phyloP scores from a whole-genome alignment of 2,797 vertebrate genomes.

The Benthosema pterotum region DNA sequence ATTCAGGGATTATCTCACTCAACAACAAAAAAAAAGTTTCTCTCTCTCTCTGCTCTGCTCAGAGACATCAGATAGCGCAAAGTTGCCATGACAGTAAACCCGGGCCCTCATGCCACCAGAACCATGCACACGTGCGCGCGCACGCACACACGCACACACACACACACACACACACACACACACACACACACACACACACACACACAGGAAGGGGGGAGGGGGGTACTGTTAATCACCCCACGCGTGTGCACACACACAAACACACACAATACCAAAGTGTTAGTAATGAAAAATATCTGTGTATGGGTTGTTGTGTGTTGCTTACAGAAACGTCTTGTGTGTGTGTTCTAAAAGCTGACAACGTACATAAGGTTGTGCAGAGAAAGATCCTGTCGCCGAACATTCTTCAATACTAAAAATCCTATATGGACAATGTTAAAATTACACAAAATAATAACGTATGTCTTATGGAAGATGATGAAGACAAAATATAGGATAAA shows the following conservation, averaged over 20 bases:
- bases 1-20: slow-evolving; percentile 99
- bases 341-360: slow-evolving; percentile 31
- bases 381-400: slow-evolving; percentile 30
- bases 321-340: slow-evolving; percentile 44
- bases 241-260: background rate
- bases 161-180: too few relatives aligned
- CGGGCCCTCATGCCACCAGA: slow-evolving; percentile 85
- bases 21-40: slow-evolving; percentile 76
- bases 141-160: slow-evolving; percentile 47
- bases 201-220: too few relatives aligned
- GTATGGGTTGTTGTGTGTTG: slow-evolving; percentile 53
- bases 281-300: slow-evolving; percentile 55
- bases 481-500: background rate
- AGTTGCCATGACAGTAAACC: slow-evolving; percentile 99
- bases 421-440: background rate
- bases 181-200: too few relatives aligned
- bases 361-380: slow-evolving; percentile 34
- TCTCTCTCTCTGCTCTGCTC: too few relatives aligned
- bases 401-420: background rate
- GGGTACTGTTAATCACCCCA: too few relatives aligned
- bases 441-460: background rate
- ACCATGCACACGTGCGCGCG: slow-evolving; percentile 82
- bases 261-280: slow-evolving; percentile 11
- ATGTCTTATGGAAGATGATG: too few relatives aligned
- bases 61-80: slow-evolving; percentile 97